Evolutionary conservation across 2,797 vertebrate genomes (phyloP).

Genomic region (Tapirus indicus): DNA sequence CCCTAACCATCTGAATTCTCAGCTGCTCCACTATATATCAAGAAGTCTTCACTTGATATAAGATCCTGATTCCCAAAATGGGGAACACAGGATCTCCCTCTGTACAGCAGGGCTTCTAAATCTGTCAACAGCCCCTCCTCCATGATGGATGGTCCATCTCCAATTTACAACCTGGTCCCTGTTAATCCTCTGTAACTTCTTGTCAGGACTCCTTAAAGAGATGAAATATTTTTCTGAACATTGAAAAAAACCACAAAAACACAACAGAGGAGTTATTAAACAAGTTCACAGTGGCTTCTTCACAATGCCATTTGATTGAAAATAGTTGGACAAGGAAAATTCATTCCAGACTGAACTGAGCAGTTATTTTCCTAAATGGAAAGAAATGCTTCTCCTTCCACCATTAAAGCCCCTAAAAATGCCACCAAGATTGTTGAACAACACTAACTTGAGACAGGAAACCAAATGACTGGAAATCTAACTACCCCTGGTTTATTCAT

Average conservation of each 20-base stretch:
- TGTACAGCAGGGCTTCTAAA: not conserved
- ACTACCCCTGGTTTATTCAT: not conserved
- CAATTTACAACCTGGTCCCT: slow-evolving; percentile 39
- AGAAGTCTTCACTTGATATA: not conserved
- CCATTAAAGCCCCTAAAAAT: slow-evolving; percentile 69
- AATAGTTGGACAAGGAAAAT: slow-evolving; percentile 70
- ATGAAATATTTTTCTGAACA: slow-evolving; percentile 64
- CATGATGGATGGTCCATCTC: not conserved
- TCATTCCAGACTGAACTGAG: slow-evolving; percentile 57
- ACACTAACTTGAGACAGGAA: slow-evolving; percentile 48
- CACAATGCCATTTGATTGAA: slow-evolving; percentile 54
- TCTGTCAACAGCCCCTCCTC: slow-evolving; percentile 1
- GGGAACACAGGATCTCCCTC: not conserved
- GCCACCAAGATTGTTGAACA: slow-evolving; percentile 50
- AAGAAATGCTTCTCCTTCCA: slow-evolving; percentile 58
- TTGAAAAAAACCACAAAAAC: slow-evolving; percentile 39
- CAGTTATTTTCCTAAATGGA: slow-evolving; percentile 57
- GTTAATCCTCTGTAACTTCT: slow-evolving; percentile 49
- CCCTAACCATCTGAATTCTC: not conserved
- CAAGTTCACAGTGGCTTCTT: slow-evolving; percentile 45
- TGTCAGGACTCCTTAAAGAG: slow-evolving; percentile 25
- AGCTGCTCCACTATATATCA: not conserved
- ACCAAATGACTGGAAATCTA: slow-evolving; percentile 25
- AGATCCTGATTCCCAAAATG: not conserved
- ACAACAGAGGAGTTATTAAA: slow-evolving; percentile 64